Evolutionary conservation across 2,113 vertebrate species (phyloP).

Genomic region (Lathamus discolor): DNA sequence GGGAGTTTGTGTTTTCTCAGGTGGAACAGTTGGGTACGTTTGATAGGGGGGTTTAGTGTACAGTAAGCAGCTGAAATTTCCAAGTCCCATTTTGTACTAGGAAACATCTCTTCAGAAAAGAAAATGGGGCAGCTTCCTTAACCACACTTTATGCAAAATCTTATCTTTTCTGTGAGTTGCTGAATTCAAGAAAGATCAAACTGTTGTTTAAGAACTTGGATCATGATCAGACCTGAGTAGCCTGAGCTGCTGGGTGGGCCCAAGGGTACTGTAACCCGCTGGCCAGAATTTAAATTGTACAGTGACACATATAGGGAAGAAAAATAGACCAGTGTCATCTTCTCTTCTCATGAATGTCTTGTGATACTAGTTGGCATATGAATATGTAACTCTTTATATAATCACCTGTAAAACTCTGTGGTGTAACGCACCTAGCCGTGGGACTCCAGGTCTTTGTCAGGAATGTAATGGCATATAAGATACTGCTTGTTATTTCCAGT

Average conservation of each 20-base stretch:
- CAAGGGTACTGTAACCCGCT: background rate
- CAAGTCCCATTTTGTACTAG: background rate
- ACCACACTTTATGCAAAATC: background rate
- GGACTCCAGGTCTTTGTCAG: background rate
- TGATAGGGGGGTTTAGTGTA: background rate
- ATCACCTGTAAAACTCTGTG: background rate
- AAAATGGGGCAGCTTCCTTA: background rate
- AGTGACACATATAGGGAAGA: background rate
- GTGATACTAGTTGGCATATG: background rate
- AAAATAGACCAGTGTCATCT: background rate
- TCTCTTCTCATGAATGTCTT: background rate
- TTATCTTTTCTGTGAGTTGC: background rate
- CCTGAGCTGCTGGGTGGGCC: background rate
- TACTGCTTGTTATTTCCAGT: background rate
- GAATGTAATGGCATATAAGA: background rate
- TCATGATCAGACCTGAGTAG: background rate
- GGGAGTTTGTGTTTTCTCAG: background rate
- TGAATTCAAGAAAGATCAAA: background rate
- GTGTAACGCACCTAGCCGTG: conserved; percentile 4
- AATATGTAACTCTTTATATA: background rate
- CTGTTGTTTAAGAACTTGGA: background rate
- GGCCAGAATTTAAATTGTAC: background rate
- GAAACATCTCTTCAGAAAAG: background rate
- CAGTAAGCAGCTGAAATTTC: background rate
- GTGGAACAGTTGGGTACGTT: background rate